Conservation (phyloP, 2,888 invertebrate genomes). For the Formica aserva region DNA sequence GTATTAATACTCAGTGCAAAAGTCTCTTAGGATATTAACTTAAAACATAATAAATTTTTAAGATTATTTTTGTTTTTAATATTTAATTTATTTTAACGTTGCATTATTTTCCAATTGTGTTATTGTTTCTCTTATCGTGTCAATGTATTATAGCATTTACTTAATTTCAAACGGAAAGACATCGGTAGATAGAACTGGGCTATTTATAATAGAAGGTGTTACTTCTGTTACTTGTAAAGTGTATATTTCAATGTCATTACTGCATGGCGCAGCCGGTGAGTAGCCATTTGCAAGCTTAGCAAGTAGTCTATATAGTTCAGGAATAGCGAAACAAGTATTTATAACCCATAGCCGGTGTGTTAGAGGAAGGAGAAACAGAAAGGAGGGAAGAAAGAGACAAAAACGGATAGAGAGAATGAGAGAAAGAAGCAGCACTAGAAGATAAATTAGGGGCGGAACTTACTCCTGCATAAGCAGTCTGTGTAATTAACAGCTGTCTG, state of each 20-base stretch:
- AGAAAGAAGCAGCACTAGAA: neutral
- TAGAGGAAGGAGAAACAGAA: neutral
- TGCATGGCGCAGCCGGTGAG: conserved; percentile 33
- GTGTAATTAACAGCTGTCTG: neutral
- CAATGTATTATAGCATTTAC: neutral
- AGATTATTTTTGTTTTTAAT: too few species aligned
- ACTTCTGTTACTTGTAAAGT: conserved; percentile 68
- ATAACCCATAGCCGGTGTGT: conserved; percentile 59
- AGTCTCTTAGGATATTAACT: neutral
- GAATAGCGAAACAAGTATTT: conserved; percentile 72
- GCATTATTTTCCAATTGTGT: neutral
- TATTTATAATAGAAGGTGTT: conserved; percentile 54
- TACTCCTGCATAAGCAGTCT: neutral
- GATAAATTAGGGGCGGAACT: neutral
- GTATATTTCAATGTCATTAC: conserved; percentile 68
- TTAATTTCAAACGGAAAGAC: neutral
- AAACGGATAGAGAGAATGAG: neutral
- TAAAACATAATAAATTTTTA: neutral
- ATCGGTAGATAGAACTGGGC: neutral
- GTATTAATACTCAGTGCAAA: neutral
- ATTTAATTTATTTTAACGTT: neutral
- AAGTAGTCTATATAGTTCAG: conserved; percentile 65
- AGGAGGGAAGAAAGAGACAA: conserved; percentile 1
- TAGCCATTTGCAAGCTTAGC: conserved; percentile 69
- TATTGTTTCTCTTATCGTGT: neutral